Percentiles rank a stretch among this genome's conserved stretches.
These are phyloP conservation scores for Monochamus alternatus DNA, from an alignment of 2,888 invertebrate species.

Conservation along the genomic window DNA sequence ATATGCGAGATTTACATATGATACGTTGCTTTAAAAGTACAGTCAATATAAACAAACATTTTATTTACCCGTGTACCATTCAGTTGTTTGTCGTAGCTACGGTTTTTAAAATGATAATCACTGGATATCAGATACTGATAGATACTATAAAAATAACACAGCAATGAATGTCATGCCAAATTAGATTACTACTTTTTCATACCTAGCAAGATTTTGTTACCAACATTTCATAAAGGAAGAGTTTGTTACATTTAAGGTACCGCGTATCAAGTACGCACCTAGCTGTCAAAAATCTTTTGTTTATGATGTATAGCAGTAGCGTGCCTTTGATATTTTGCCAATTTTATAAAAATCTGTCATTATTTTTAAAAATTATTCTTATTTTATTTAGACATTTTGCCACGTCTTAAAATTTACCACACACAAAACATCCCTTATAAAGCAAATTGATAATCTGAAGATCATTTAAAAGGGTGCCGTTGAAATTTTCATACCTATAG, in stretches of 20 bases:
- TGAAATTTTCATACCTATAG: too few species aligned
- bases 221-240: background rate
- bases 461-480: too few species aligned
- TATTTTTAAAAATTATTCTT: too few species aligned
- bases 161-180: background rate
- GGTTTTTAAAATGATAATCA: conserved; percentile 23
- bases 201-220: background rate
- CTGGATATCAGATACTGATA: background rate
- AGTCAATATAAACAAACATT: conserved; percentile 33
- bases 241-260: background rate
- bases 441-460: too few species aligned
- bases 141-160: conserved; percentile 4
- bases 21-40: conserved; percentile 30
- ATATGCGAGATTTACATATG: conserved; percentile 33
- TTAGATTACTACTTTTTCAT: background rate
- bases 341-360: too few species aligned
- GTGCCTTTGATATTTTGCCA: background rate
- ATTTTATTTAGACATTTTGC: too few species aligned
- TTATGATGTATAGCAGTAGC: conserved; percentile 9
- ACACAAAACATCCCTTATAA: too few species aligned
- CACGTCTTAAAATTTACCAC: too few species aligned
- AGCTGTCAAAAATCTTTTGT: background rate
- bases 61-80: conserved; percentile 20
- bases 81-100: conserved; percentile 5
- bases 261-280: background rate